Base-by-base conservation (phyloP, 2,797 vertebrate species). In the Spondyliosoma cantharus region DNA sequence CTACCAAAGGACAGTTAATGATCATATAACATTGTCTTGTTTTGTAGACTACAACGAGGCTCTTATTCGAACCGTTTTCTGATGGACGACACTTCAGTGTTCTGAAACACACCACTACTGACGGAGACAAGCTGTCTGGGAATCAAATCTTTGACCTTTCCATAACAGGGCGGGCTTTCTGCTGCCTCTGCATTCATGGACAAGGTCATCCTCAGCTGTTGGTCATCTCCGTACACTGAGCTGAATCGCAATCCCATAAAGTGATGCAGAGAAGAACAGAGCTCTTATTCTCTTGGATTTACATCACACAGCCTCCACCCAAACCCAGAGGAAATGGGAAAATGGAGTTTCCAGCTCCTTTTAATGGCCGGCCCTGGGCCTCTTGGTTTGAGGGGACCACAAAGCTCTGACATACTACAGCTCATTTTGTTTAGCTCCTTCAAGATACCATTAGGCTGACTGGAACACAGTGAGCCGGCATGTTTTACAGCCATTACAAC, bases 241-340 rank as follows among this genome's bases (percentile, higher is more conserved):
- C 71, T 84, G 69, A 89, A 89, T 88, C 87, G 80, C 80, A 82
- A 86, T 90, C 78, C 87, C 81, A 86, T 77, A 82, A 84, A 88
- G 82, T 54, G 62, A 87, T 78, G 83, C 45, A 3, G 76, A 82
- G 75, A 77, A 90, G 91, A 93, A 93, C 88, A 91, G 88, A 88
- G 84, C 71, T 84, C 87, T 85, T 83, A 87, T 93, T 93, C 92
- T 92, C 80, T 71, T 89, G 89, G 89, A 88, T 71, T 90, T 85
- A 76, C 90, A 92, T 94, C 90, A 91, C 84, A 87, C 71, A 85
- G 87, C 76, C 89, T 91, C 91, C 93, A 88, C 93, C 93, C 93
- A 92, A 92, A 92, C 85, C 91, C 92, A 90, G 79, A 92, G 92
- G 90, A 92, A 91, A 92, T 86, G 84, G 87, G 67, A 87, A 93